Conservation (phyloP, 2,113 vertebrate species). For the Aspiorhynchus laticeps region DNA sequence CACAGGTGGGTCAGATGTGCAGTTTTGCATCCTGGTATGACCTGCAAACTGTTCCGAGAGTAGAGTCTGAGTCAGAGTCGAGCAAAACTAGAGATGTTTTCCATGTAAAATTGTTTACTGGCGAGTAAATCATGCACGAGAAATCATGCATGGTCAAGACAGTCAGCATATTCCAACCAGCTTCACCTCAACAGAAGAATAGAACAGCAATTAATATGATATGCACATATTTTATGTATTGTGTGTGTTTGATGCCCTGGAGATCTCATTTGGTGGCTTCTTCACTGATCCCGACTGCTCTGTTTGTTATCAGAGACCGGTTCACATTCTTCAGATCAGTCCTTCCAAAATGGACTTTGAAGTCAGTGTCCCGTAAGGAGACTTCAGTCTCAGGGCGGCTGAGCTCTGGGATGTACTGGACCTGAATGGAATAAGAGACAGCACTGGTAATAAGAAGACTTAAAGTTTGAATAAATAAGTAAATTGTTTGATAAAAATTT, state of each 20-base stretch:
- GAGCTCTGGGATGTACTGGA: background rate
- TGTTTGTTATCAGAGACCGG: conserved; percentile 47
- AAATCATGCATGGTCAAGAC: background rate
- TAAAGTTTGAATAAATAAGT: background rate
- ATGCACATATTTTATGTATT: conserved; percentile 42
- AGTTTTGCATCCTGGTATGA: conserved; percentile 16
- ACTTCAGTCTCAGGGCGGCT: background rate
- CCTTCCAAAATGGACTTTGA: conserved; percentile 41
- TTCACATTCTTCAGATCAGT: conserved; percentile 46
- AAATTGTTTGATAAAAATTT: background rate
- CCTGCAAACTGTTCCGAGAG: background rate
- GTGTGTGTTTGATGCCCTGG: conserved; percentile 44
- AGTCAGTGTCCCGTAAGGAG: conserved; percentile 11
- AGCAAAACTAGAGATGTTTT: background rate
- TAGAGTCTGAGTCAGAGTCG: background rate
- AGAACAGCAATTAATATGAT: conserved; percentile 14
- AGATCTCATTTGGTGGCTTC: conserved; percentile 61
- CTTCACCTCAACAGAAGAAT: conserved; percentile 6
- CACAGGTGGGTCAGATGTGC: conserved; percentile 46
- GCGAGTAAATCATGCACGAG: background rate
- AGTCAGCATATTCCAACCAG: conserved; percentile 12
- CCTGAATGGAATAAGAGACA: conserved; percentile 15
- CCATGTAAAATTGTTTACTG: background rate
- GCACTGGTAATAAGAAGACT: background rate
- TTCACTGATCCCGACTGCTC: conserved; percentile 51